phyloP scores from a whole-genome alignment of 2,113 vertebrate genomes.

The Noctilio leporinus region DNA sequence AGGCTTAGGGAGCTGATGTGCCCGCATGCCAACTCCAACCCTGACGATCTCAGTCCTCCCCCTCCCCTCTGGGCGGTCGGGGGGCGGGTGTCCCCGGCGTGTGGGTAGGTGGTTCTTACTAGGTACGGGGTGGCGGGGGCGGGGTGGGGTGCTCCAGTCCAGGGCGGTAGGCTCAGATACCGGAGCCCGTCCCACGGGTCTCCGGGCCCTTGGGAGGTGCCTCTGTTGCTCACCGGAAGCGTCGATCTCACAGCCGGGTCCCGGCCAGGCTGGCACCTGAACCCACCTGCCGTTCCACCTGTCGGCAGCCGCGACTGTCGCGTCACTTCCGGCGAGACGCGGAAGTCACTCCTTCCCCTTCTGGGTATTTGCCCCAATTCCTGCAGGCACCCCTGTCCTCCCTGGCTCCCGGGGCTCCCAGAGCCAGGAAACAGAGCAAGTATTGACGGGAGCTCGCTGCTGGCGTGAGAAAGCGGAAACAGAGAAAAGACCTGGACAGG shows the following conservation, averaged over 20 bases:
- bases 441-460: background rate
- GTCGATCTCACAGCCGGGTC: background rate
- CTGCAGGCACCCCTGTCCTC: background rate
- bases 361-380: background rate
- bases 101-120: background rate
- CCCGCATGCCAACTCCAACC: background rate
- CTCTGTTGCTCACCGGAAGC: constrained; percentile 43
- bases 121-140: background rate
- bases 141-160: background rate
- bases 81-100: background rate
- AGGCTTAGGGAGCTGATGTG: background rate
- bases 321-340: constrained; percentile 52
- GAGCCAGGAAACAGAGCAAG: background rate
- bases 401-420: background rate
- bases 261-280: constrained; percentile 57
- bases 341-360: constrained; percentile 51
- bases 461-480: background rate
- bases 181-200: background rate
- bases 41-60: background rate
- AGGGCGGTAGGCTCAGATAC: background rate
- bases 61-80: background rate
- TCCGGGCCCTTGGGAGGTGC: constrained; percentile 5
- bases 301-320: constrained; percentile 54
- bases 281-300: constrained; percentile 69
- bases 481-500: background rate